Percentiles rank a stretch among this genome's conserved stretches.
These are phyloP conservation scores for Acridotheres tristis DNA, from an alignment of 2,797 vertebrate species.

Conservation along the genomic window DNA sequence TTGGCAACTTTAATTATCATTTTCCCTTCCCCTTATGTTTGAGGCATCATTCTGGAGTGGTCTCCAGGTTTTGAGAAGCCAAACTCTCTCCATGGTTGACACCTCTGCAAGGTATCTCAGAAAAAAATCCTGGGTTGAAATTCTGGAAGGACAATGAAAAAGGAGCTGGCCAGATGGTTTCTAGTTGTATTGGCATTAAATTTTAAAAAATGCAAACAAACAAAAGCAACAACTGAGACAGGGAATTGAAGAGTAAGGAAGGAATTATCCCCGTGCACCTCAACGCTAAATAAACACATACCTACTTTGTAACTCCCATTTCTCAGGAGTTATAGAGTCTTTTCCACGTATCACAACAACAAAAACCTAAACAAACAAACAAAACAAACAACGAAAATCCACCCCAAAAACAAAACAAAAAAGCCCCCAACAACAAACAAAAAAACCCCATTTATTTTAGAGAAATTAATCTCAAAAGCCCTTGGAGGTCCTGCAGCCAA, in stretches of 20 bases:
- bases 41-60: background rate
- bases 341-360: no score
- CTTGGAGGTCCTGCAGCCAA: background rate
- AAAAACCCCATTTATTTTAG: background rate
- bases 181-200: background rate
- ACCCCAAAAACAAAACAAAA: background rate
- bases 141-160: background rate
- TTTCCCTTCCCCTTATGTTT: background rate
- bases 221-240: no score
- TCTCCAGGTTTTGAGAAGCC: background rate
- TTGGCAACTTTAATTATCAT: background rate
- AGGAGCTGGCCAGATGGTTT: background rate
- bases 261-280: no score
- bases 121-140: background rate
- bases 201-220: background rate
- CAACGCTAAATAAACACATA: no score
- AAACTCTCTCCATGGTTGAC: background rate
- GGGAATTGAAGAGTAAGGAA: no score
- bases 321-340: no score
- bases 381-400: no score
- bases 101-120: background rate
- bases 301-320: no score
- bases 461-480: background rate
- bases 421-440: background rate
- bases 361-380: background rate